These are phyloP conservation scores for Triops cancriformis DNA, from an alignment of 1,140 invertebrate species.

Conservation along the genomic window DNA sequence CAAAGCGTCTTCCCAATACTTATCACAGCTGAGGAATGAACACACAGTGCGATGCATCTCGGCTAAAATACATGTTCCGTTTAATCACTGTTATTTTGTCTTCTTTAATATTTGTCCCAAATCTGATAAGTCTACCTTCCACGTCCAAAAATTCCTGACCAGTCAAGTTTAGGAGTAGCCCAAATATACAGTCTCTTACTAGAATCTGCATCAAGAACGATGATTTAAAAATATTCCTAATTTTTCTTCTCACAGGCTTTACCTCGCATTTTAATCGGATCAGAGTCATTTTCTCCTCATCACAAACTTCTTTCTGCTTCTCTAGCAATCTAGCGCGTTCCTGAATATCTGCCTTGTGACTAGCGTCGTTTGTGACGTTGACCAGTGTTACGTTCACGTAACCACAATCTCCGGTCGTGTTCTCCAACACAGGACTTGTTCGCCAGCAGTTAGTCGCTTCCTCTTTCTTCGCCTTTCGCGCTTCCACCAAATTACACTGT, in stretches of 20 bases:
- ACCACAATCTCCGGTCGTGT: background rate
- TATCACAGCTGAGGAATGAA: slow-evolving; percentile 82
- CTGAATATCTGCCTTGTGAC: background rate
- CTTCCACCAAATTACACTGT: background rate
- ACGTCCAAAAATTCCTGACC: background rate
- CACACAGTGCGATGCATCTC: slow-evolving; percentile 77
- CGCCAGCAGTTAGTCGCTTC: background rate
- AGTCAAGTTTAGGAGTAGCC: background rate
- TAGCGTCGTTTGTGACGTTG: background rate
- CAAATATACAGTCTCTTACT: background rate
- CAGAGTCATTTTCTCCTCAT: background rate
- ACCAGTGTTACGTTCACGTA: background rate
- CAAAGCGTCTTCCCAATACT: slow-evolving; percentile 77
- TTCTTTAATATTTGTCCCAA: background rate
- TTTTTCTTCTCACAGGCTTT: background rate
- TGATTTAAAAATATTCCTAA: background rate
- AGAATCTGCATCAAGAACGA: background rate
- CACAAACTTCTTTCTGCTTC: background rate
- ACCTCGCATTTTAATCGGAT: slow-evolving; percentile 1
- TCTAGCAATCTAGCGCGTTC: background rate
- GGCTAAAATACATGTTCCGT: slow-evolving; percentile 51
- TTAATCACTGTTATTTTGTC: background rate
- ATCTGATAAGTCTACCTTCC: background rate
- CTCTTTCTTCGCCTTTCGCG: background rate
- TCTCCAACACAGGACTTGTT: background rate